Evolutionary conservation across 23 tunicate species (phyloP), one percentile per base, ranked within the genome.

Genomic region (Halocynthia aurantium): DNA sequence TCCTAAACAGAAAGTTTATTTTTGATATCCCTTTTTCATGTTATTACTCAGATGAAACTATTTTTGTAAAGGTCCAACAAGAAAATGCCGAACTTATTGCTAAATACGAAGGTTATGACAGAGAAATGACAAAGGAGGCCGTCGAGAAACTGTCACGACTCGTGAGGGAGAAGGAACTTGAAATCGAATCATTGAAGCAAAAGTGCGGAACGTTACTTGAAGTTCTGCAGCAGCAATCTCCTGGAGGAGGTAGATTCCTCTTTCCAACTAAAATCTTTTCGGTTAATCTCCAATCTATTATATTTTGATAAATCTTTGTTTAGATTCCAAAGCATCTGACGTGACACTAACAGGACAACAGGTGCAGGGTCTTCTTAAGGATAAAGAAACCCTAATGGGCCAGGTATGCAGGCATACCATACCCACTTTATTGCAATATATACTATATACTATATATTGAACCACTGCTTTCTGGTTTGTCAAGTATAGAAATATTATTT

Each of bases 131-230:
- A 15, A 84, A 81, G 61, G 96, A 90, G 55, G 81, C 88, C 10
- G 88, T 90, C 20, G 74, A 77, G 6, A 88, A 78, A 53, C 62
- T 90, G 77, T 85, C 90, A 56, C 81, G 88, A 51, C 83, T 91
- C 40, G 72, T 91, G 50, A 72, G 70, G 22, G 97, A 85, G 77
- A 91, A 85, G 55, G 97, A 91, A 57, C 77, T 91, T 5, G 90
- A 91, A 68, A 91, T 91, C 54, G 91, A 81, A 77, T 85, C 97
- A 5, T 57, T 85, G 55, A 66, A 77, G 62, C 97, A 76, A 51
- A 91, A 91, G 55, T 91, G 97, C 62, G 83, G 84, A 67, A 91
- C 97, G 12, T 57, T 85, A 9, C 52, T 84, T 10, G 97, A 91
- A 58, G 97, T 91, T 6, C 57, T 91, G 66, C 97, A 90, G 67